Conservation (phyloP, 2,888 invertebrate genomes). For the Ophraella communa region DNA sequence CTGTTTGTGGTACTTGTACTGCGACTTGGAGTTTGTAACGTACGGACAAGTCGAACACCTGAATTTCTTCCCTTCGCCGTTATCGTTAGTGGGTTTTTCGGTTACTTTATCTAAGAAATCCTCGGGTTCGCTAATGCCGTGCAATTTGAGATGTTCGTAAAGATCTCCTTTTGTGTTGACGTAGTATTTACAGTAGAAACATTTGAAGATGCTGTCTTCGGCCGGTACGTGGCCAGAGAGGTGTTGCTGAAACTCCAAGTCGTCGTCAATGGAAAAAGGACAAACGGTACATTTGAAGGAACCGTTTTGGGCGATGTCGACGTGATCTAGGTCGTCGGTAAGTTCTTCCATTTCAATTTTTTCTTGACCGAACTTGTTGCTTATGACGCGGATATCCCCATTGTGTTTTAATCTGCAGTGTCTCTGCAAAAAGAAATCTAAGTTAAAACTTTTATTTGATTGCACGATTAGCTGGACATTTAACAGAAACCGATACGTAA, state of each 20-base stretch:
- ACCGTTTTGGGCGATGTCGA: conserved; percentile 56
- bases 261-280: conserved; percentile 71
- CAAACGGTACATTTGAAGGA: conserved; percentile 70
- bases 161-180: conserved; percentile 74
- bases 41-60: conserved; percentile 84
- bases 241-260: conserved; percentile 68
- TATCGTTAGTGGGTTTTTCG: conserved; percentile 46
- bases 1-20: conserved; percentile 86
- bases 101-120: conserved; percentile 63
- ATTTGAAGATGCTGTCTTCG: conserved; percentile 75
- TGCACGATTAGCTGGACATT: neutral
- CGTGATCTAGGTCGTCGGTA: conserved; percentile 55
- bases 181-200: conserved; percentile 81
- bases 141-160: conserved; percentile 71
- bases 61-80: conserved; percentile 70
- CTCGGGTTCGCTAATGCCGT: conserved; percentile 68
- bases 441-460: conserved; percentile 10
- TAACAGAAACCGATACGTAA: neutral
- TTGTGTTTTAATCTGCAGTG: conserved; percentile 81
- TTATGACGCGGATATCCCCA: conserved; percentile 74
- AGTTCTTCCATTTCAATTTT: conserved; percentile 57
- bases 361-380: conserved; percentile 63
- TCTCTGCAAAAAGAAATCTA: conserved; percentile 64
- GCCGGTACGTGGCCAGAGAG: conserved; percentile 74
- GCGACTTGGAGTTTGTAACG: conserved; percentile 84